Conservation (phyloP, 2,797 vertebrate genomes). For the Aythya fuligula region DNA sequence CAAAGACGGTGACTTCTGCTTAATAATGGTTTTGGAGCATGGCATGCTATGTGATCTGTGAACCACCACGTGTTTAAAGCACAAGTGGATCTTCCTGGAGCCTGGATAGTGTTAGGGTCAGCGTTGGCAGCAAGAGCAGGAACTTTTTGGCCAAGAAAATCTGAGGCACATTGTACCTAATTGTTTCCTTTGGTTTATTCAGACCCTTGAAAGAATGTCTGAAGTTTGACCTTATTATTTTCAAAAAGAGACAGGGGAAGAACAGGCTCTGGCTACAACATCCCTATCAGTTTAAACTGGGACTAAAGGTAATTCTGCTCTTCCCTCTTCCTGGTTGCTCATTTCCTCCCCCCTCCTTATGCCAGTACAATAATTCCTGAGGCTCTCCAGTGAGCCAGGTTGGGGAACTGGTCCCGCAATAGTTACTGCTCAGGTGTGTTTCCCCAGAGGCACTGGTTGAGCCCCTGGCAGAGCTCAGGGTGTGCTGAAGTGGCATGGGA, state of each 20-base stretch:
- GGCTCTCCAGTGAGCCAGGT: background rate
- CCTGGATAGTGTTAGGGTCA: background rate
- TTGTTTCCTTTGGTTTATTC: background rate
- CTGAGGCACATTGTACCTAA: background rate
- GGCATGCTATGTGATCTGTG: background rate
- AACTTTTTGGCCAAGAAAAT: background rate
- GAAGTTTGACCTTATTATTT: background rate
- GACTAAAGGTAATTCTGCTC: background rate
- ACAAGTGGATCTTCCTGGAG: background rate
- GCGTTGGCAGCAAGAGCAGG: background rate
- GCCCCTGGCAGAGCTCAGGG: background rate
- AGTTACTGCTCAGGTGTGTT: fast-evolving
- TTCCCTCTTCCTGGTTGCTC: background rate
- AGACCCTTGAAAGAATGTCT: background rate
- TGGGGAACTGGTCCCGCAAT: background rate
- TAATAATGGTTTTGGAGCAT: background rate
- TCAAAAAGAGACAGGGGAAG: background rate
- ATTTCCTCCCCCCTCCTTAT: background rate
- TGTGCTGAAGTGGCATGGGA: too few species aligned
- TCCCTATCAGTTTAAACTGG: background rate
- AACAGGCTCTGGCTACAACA: background rate
- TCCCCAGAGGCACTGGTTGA: background rate
- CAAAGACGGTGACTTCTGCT: background rate
- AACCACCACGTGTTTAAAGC: background rate
- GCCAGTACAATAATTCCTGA: fast-evolving